phyloP scores from a whole-genome alignment of 1,140 invertebrate species.

The Scaptomyza graminum region DNA sequence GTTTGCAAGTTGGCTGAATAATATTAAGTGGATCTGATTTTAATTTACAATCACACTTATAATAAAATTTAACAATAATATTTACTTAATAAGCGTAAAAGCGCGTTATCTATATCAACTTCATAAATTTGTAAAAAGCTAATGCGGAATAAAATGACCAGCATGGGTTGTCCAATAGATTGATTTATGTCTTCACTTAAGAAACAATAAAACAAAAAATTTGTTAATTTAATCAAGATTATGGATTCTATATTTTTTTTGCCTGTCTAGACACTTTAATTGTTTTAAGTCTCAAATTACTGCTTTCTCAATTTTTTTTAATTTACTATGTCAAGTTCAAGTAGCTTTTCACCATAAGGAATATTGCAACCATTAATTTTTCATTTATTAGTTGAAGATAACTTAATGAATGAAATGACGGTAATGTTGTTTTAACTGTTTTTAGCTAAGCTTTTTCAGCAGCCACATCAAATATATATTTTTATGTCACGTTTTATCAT shows the following conservation, averaged over 20 bases:
- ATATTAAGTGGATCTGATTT: too few relatives aligned
- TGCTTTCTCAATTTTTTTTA: background rate
- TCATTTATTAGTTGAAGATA: slow-evolving; percentile 5
- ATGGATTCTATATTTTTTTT: too few relatives aligned
- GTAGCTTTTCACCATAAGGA: background rate
- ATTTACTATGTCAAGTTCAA: too few relatives aligned
- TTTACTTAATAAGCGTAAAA: background rate
- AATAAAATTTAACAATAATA: too few relatives aligned
- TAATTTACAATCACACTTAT: too few relatives aligned
- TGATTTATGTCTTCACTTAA: too few relatives aligned
- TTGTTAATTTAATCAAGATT: too few relatives aligned
- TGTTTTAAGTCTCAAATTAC: background rate
- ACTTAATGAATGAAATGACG: slow-evolving; percentile 14
- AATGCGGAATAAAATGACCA: background rate
- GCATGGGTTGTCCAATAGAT: background rate
- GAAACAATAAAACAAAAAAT: too few relatives aligned
- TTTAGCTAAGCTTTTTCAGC: background rate
- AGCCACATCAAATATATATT: slow-evolving; percentile 1
- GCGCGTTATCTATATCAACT: background rate
- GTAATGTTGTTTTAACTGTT: background rate
- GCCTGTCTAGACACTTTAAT: background rate
- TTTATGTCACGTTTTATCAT: slow-evolving; percentile 16
- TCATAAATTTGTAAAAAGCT: background rate
- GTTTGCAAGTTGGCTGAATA: too few relatives aligned
- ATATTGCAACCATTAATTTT: background rate